Evolutionary conservation across 2,888 invertebrate species (phyloP).

Genomic region (Calliphora vomitoria): DNA sequence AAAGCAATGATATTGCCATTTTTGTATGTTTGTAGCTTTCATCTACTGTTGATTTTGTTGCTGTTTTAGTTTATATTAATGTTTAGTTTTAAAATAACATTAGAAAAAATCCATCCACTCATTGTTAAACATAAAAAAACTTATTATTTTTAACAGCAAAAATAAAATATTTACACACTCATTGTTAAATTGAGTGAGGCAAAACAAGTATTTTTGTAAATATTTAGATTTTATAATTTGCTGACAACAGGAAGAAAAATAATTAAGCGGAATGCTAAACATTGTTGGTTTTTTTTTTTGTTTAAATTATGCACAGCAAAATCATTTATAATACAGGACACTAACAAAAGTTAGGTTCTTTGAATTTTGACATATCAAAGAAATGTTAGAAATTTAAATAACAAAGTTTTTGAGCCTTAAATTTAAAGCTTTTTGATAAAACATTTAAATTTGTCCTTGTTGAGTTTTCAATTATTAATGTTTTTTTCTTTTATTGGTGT

Average conservation of each 20-base stretch:
- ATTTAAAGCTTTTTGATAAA: no score
- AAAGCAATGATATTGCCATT: conserved; percentile 23
- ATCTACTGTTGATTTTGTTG: conserved; percentile 4
- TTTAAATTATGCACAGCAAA: no score
- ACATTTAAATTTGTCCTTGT: no score
- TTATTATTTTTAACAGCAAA: conserved; percentile 1
- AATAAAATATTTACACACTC: not conserved
- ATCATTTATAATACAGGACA: no score
- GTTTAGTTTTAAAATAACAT: not conserved
- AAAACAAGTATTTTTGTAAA: conserved; percentile 34
- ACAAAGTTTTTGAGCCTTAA: no score
- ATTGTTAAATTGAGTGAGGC: conserved; percentile 33
- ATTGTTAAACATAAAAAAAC: conserved; percentile 20
- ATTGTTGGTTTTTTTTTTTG: no score
- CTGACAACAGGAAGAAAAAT: not conserved
- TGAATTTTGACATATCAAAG: no score
- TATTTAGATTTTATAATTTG: not conserved
- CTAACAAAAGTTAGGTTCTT: no score
- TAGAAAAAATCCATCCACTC: conserved; percentile 9
- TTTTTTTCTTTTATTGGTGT: no score
- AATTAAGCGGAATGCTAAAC: not conserved
- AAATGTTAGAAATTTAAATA: no score
- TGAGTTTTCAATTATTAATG: no score
- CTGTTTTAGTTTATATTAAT: not conserved
- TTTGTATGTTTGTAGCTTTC: not conserved